Evolutionary conservation across 2,888 invertebrate genomes (phyloP).

Genomic region (Liposcelis brunnea): DNA sequence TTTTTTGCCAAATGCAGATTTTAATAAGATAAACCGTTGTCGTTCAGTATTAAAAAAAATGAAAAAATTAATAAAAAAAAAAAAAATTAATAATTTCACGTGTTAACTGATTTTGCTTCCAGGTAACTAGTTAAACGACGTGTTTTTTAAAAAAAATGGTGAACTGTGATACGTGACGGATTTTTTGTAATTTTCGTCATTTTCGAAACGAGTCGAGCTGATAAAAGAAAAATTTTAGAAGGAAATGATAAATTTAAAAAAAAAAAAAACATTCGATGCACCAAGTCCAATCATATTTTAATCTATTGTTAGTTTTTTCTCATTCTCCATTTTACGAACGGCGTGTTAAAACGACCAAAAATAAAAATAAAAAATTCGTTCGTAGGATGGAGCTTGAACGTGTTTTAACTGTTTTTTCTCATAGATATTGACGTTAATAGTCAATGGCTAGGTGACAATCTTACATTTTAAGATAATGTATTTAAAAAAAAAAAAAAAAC

Average conservation of each 20-base stretch:
- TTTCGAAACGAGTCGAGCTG: too few species aligned
- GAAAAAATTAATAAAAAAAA: too few species aligned
- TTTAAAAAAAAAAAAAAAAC: background rate
- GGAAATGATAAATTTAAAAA: too few species aligned
- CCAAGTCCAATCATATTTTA: slow-evolving; percentile 2
- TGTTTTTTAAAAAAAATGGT: background rate
- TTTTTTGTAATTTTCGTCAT: too few species aligned
- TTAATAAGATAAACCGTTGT: background rate
- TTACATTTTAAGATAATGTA: slow-evolving; percentile 2
- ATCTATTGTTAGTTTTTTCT: background rate
- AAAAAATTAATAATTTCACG: too few species aligned
- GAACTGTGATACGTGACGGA: slow-evolving; percentile 6
- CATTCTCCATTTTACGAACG: background rate
- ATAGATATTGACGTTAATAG: background rate
- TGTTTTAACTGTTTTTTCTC: background rate
- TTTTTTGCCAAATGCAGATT: slow-evolving; percentile 8
- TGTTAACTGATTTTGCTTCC: background rate
- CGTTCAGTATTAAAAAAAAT: too few species aligned
- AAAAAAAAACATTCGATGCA: slow-evolving; percentile 4
- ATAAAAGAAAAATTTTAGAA: too few species aligned
- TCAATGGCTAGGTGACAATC: slow-evolving; percentile 8
- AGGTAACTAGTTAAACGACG: background rate
- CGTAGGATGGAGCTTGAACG: background rate
- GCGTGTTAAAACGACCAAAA: background rate
- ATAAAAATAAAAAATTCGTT: background rate